Evolutionary conservation across 2,888 invertebrate species (phyloP).

Genomic region (Polyommatus iphigenia): DNA sequence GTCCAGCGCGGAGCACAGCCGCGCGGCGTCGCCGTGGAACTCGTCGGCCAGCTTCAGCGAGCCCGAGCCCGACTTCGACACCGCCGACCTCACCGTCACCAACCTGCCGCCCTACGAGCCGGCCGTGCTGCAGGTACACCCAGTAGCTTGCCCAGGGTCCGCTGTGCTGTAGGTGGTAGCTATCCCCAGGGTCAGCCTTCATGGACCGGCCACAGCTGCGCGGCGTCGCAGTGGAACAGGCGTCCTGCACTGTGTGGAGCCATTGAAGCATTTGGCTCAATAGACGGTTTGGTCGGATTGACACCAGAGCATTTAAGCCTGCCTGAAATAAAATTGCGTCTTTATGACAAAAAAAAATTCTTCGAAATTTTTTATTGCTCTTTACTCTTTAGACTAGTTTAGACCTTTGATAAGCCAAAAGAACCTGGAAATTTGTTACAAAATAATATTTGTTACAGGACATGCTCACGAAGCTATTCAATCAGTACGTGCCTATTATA

Average conservation of each 20-base stretch:
- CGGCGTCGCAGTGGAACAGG: too few relatives aligned
- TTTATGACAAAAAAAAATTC: too few relatives aligned
- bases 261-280: too few relatives aligned
- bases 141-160: neutral
- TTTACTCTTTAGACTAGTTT: too few relatives aligned
- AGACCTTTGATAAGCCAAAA: too few relatives aligned
- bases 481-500: conserved; percentile 62
- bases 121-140: conserved; percentile 56
- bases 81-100: conserved; percentile 67
- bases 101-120: conserved; percentile 68
- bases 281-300: too few relatives aligned
- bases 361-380: too few relatives aligned
- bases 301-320: too few relatives aligned
- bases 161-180: neutral
- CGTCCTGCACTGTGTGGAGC: too few relatives aligned
- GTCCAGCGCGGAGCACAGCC: conserved; percentile 64
- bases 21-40: conserved; percentile 73
- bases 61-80: conserved; percentile 60
- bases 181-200: neutral
- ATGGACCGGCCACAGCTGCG: too few relatives aligned
- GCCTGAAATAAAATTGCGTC: too few relatives aligned
- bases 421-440: neutral
- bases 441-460: conserved; percentile 49
- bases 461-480: conserved; percentile 67
- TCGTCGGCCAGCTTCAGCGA: conserved; percentile 69